A percentile compares a stretch with the other conserved stretches of the same genome.
phyloP scores from a whole-genome alignment of 1,140 invertebrate species.

The Conus betulinus region DNA sequence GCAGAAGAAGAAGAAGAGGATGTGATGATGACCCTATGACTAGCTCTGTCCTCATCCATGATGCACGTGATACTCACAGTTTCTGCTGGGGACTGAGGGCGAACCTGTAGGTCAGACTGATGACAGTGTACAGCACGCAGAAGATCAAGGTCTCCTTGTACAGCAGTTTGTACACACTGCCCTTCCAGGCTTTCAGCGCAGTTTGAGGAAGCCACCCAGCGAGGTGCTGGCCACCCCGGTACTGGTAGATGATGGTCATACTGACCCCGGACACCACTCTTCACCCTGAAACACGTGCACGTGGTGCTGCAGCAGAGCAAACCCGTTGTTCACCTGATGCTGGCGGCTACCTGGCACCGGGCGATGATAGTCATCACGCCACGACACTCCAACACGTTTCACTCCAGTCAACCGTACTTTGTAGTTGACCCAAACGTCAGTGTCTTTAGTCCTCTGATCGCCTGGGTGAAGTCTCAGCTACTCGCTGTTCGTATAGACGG shows the following conservation, averaged over 20 bases:
- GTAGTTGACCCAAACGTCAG: neutral
- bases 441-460: too few species aligned
- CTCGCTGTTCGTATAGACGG: too few species aligned
- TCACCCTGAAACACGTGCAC: neutral
- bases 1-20: too few species aligned
- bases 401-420: neutral
- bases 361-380: too few species aligned
- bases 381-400: too few species aligned
- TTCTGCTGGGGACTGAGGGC: slow-evolving; percentile 88
- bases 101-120: slow-evolving; percentile 93
- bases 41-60: too few species aligned
- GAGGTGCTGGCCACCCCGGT: slow-evolving; percentile 84
- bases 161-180: slow-evolving; percentile 98
- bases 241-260: slow-evolving; percentile 87
- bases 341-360: neutral
- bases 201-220: slow-evolving; percentile 83
- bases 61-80: slow-evolving; percentile 78
- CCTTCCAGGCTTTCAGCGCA: slow-evolving; percentile 91
- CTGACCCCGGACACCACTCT: neutral
- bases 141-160: slow-evolving; percentile 95
- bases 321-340: neutral
- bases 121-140: slow-evolving; percentile 88
- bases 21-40: too few species aligned
- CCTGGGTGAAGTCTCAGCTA: too few species aligned
- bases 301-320: neutral